A percentile compares a stretch with the other conserved stretches of the same genome.
phyloP scores from a whole-genome alignment of 1,140 invertebrate genomes.

The Dufourea novaeangliae region DNA sequence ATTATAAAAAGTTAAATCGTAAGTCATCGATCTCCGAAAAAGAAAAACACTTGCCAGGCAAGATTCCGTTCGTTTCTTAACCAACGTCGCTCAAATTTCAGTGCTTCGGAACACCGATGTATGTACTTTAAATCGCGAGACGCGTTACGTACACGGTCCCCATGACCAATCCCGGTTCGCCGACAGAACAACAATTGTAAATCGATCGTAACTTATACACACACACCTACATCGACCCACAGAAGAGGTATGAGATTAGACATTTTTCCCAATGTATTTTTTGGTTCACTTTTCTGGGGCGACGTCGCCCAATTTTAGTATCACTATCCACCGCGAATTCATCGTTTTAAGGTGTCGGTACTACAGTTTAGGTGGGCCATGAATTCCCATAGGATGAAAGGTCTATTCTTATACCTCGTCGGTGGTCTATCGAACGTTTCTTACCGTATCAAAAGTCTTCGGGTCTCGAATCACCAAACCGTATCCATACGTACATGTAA shows the following conservation, averaged over 20 bases:
- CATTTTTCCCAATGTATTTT: too few species aligned
- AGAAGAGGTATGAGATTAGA: too few species aligned
- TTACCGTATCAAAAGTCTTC: neutral
- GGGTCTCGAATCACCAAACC: neutral
- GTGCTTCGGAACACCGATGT: neutral
- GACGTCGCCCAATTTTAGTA: too few species aligned
- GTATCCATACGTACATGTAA: too few species aligned
- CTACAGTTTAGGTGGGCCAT: too few species aligned
- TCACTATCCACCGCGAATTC: too few species aligned
- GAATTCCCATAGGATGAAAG: too few species aligned
- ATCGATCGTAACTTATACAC: neutral
- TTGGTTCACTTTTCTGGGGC: too few species aligned
- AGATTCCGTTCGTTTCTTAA: constrained; percentile 21
- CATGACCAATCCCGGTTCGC: too few species aligned
- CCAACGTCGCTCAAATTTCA: constrained; percentile 14
- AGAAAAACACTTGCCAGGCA: constrained; percentile 36
- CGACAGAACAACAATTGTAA: neutral
- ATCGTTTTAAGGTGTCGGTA: too few species aligned
- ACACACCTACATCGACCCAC: neutral
- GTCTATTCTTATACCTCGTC: too few species aligned
- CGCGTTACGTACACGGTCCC: too few species aligned
- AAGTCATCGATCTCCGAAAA: constrained; percentile 31
- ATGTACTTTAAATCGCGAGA: neutral
- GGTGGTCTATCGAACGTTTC: neutral
- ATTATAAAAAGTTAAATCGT: constrained; percentile 16